phyloP scores from a whole-genome alignment of 2,888 invertebrate species.

The Rhaphigaster nebulosa region DNA sequence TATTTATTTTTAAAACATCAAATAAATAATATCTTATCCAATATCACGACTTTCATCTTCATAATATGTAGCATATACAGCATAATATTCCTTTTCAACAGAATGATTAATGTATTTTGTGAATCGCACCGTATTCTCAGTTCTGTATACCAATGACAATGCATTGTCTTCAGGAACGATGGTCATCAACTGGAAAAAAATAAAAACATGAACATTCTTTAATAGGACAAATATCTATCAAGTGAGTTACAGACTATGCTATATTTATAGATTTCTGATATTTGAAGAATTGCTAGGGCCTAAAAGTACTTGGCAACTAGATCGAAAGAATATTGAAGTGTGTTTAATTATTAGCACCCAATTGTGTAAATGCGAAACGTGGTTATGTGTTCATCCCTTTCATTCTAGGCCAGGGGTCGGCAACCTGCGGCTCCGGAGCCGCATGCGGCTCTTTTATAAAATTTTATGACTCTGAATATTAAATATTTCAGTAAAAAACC shows the following conservation, averaged over 20 bases:
- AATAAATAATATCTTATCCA: conserved; percentile 20
- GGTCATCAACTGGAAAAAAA: conserved; percentile 61
- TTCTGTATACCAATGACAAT: conserved; percentile 60
- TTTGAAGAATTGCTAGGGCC: too few species aligned
- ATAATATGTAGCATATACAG: conserved; percentile 62
- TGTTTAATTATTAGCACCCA: too few species aligned
- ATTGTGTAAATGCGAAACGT: too few species aligned
- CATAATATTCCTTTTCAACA: conserved; percentile 57
- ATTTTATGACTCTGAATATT: too few species aligned
- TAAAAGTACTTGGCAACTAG: too few species aligned
- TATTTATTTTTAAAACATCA: conserved; percentile 21
- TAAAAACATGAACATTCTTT: too few species aligned
- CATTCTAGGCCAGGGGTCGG: too few species aligned
- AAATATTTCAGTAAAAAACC: too few species aligned
- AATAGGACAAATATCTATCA: background rate
- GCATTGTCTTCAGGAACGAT: conserved; percentile 62
- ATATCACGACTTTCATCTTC: conserved; percentile 57
- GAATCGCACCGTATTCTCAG: conserved; percentile 61
- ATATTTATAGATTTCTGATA: background rate
- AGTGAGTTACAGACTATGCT: background rate
- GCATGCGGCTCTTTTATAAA: too few species aligned
- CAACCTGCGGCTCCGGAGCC: too few species aligned
- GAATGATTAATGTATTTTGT: conserved; percentile 61
- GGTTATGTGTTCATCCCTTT: too few species aligned
- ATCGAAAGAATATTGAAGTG: too few species aligned